Evolutionary conservation across 53 echinoderm and acorn worm genomes (phyloP).

Genomic region (Antedon mediterranea): DNA sequence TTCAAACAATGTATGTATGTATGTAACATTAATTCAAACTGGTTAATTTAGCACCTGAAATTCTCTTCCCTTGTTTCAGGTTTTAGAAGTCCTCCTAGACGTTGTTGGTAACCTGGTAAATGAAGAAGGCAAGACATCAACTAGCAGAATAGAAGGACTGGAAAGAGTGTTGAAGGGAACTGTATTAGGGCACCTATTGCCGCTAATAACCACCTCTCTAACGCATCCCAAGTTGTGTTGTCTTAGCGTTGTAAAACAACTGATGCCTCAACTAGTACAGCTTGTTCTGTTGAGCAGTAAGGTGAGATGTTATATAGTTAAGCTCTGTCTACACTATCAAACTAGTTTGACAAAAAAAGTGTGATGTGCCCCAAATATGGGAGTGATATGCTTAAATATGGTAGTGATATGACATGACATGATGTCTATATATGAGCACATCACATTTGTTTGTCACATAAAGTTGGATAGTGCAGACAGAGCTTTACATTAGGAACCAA

Average conservation of each 20-base stretch:
- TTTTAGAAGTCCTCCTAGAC: conserved; percentile 41
- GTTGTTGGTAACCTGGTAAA: background rate
- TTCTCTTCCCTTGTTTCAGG: conserved; percentile 9
- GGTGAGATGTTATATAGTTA: conserved; percentile 9
- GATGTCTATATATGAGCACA: no score
- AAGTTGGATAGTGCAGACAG: no score
- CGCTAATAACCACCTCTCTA: conserved; percentile 48
- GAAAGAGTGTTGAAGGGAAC: conserved; percentile 66
- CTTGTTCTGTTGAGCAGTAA: conserved; percentile 66
- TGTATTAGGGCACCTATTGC: conserved; percentile 59
- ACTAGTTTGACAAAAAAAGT: no score
- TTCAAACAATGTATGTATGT: no score
- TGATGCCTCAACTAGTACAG: conserved; percentile 62
- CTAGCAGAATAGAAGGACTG: conserved; percentile 7
- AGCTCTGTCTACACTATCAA: no score
- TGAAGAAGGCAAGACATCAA: background rate
- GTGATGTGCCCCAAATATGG: no score
- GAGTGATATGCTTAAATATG: no score
- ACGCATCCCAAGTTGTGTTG: conserved; percentile 50
- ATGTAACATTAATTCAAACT: no score
- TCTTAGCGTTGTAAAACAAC: conserved; percentile 36
- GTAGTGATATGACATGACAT: no score
- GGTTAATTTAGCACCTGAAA: no score
- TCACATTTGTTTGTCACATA: no score
- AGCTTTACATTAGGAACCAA: no score